Base-by-base conservation (phyloP, 2,888 invertebrate genomes). In the Ypsolopha sequella region DNA sequence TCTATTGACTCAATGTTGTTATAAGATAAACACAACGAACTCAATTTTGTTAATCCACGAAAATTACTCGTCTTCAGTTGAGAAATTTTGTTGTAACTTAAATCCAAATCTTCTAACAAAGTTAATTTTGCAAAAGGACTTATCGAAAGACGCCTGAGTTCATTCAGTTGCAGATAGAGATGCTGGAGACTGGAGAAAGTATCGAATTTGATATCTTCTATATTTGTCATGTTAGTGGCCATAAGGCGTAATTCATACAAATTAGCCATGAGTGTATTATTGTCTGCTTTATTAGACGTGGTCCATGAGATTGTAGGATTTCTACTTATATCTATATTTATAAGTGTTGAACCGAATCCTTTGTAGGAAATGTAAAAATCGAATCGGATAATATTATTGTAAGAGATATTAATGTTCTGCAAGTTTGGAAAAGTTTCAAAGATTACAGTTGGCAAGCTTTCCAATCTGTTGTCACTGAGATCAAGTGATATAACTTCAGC, bases 1-100 rank as follows among this genome's bases (percentile, higher is more conserved):
- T 95, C 94, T 60, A 95, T 86, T 56, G 93, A 93, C 70, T 93
- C 93, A 51, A 97, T 87, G 57, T 91, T 90, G 74, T 97, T 97
- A 71, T 92, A 92, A 13, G 95, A 95, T 52, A 96, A 88, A 80
- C 97, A 96, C 48, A 97, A 86, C 54, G 93, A 86, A 54, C 92
- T 88, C 51, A 97, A 84, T 62, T 93, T 90, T 49, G 88, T 88
- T 50, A 97, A 81, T 6, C 95, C 95, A 61, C 93, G 91, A 61
- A 97, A 88, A 58, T 96, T 90, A 73, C 95, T 96, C 66, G 93
- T 92, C 54, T 95, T 95, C 55, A 97, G 75, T 59, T 93, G 85
- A 58, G 93, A 93, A 60, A 97, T 88, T 68, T 92, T 92, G 71
- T 96, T 96, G 61, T 91, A 87, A 58, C 95, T 93, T 51, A 96